Evolutionary conservation across 2,888 invertebrate genomes (phyloP).

Genomic region (Drosophila mercatorum): DNA sequence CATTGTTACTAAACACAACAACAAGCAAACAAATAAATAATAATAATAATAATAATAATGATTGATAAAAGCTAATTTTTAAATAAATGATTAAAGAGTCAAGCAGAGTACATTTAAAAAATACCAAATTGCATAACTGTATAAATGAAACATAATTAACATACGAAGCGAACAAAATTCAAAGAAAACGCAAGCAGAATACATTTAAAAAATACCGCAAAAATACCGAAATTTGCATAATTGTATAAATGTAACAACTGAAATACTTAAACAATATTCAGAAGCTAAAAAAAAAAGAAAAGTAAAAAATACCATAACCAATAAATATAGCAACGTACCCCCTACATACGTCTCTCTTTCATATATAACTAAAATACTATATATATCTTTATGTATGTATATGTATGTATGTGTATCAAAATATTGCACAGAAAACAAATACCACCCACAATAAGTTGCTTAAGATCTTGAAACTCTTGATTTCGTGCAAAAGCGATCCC

Average conservation of each 20-base stretch:
- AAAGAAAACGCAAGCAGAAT: slow-evolving; percentile 8
- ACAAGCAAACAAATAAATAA: slow-evolving; percentile 39
- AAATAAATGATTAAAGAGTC: slow-evolving; percentile 26
- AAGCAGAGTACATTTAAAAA: slow-evolving; percentile 9
- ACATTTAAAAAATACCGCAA: slow-evolving; percentile 5
- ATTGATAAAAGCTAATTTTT: slow-evolving; percentile 24
- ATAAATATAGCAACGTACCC: slow-evolving; percentile 70
- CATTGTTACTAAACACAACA: slow-evolving; percentile 82
- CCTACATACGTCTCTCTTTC: slow-evolving; percentile 73
- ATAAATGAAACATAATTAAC: slow-evolving; percentile 36
- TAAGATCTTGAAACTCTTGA: slow-evolving; percentile 29
- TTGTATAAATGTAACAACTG: slow-evolving; percentile 70
- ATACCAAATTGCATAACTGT: slow-evolving; percentile 54
- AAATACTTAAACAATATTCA: slow-evolving; percentile 40
- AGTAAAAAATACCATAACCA: slow-evolving; percentile 44
- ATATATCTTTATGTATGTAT: neutral
- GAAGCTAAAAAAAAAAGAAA: slow-evolving; percentile 43
- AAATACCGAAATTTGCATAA: slow-evolving; percentile 40
- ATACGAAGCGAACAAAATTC: slow-evolving; percentile 28
- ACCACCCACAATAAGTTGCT: slow-evolving; percentile 11
- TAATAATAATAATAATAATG: slow-evolving; percentile 13
- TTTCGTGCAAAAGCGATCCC: slow-evolving; percentile 28
- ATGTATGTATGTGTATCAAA: slow-evolving; percentile 26
- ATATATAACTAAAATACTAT: slow-evolving; percentile 15
- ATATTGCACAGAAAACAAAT: slow-evolving; percentile 25